phyloP scores from a whole-genome alignment of 1,140 invertebrate species.

The Anadara kagoshimensis region DNA sequence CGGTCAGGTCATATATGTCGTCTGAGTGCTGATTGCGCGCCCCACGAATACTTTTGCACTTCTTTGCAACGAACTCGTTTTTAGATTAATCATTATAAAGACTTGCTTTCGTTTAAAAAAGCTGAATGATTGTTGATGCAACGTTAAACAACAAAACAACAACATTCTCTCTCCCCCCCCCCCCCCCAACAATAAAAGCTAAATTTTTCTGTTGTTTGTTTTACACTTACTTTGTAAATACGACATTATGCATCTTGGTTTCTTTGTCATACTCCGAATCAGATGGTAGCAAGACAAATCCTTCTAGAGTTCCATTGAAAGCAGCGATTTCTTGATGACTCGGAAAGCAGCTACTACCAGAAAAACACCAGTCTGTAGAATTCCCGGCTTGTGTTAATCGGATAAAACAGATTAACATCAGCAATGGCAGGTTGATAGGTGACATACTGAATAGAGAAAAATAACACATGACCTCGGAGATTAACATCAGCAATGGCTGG shows the following conservation, averaged over 20 bases:
- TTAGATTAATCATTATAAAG: background rate
- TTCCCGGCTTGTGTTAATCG: background rate
- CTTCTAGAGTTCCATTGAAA: background rate
- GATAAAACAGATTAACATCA: no score
- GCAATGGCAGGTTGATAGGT: no score
- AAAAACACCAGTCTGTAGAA: background rate
- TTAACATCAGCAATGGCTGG: no score
- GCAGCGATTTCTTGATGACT: background rate
- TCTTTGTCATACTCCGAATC: background rate
- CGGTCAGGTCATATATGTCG: no score
- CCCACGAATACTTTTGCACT: no score
- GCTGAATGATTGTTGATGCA: no score
- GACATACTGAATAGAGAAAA: no score
- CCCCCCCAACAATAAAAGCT: background rate
- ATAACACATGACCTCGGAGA: no score
- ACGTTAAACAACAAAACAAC: no score
- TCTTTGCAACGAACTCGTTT: background rate
- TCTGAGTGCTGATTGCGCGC: no score
- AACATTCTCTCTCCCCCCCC: no score
- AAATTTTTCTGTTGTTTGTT: background rate
- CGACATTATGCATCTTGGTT: background rate
- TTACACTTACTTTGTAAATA: background rate
- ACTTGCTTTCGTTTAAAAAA: no score
- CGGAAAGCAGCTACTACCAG: conserved; percentile 5
- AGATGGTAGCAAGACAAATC: conserved; percentile 4